Percentiles rank a stretch among this genome's conserved stretches.
Conservation (phyloP, 2,888 invertebrate species). For the Oscheius onirici region DNA sequence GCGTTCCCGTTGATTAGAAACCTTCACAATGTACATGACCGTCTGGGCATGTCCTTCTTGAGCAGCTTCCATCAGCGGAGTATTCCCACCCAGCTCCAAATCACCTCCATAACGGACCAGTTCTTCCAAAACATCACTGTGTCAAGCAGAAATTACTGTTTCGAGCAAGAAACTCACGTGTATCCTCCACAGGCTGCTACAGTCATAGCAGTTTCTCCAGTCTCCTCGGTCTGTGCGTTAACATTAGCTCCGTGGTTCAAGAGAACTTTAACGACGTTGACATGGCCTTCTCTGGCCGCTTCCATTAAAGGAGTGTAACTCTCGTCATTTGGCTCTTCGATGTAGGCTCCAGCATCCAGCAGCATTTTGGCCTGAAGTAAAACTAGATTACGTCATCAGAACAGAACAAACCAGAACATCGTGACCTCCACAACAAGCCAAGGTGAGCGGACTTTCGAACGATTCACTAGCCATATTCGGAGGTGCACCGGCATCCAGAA, state of each 20-base stretch:
- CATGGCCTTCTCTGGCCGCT: constrained; percentile 94
- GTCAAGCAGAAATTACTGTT: constrained; percentile 1
- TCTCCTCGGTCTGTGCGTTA: constrained; percentile 98
- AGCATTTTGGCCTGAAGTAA: constrained; percentile 79
- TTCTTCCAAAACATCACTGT: constrained; percentile 87
- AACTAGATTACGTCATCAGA: neutral
- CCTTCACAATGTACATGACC: constrained; percentile 76
- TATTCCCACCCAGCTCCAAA: constrained; percentile 91
- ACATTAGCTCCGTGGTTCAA: constrained; percentile 84
- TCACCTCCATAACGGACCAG: constrained; percentile 93
- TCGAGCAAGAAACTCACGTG: constrained; percentile 36
- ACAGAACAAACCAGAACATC: constrained; percentile 83
- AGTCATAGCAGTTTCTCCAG: constrained; percentile 93
- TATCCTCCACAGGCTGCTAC: constrained; percentile 92
- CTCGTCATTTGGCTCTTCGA: constrained; percentile 91
- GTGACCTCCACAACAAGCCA: constrained; percentile 98
- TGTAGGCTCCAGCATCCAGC: constrained; percentile 95
- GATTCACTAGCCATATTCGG: constrained; percentile 99
- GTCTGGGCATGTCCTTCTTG: constrained; percentile 96
- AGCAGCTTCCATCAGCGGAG: constrained; percentile 97
- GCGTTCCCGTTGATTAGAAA: neutral
- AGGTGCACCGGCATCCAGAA: constrained; percentile 96
- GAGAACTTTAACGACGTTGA: constrained; percentile 91
- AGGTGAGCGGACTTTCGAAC: constrained; percentile 96
- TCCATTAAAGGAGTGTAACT: constrained; percentile 99